phyloP scores from a whole-genome alignment of 2,888 invertebrate species.

The Pammene aurita region DNA sequence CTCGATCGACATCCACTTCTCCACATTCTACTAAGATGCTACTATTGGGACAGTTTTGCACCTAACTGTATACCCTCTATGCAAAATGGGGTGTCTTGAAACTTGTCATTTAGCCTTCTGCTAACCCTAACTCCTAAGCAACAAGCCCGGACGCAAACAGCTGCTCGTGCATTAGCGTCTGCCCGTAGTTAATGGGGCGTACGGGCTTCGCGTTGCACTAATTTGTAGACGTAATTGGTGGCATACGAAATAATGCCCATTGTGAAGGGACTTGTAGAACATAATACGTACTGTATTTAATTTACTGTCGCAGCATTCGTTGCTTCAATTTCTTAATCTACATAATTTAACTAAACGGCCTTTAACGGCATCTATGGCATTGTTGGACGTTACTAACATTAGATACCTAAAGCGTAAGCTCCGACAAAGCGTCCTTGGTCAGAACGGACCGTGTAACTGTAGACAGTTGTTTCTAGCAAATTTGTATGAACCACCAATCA shows the following conservation, averaged over 20 bases:
- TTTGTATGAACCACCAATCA: too few species aligned
- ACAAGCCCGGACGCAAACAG: constrained; percentile 20
- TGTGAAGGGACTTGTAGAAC: constrained; percentile 9
- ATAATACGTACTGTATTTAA: not conserved
- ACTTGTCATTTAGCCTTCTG: not conserved
- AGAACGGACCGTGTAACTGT: too few species aligned
- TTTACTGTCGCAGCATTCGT: not conserved
- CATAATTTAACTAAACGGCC: not conserved
- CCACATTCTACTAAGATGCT: too few species aligned
- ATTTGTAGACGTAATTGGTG: constrained; percentile 29
- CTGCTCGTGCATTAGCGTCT: constrained; percentile 23
- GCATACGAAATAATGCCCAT: constrained; percentile 27
- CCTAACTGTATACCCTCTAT: not conserved
- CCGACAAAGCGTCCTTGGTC: too few species aligned
- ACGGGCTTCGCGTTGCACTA: constrained; percentile 30
- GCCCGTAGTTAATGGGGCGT: constrained; percentile 25
- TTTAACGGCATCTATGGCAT: not conserved
- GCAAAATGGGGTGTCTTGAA: not conserved
- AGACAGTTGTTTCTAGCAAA: too few species aligned
- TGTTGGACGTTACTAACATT: not conserved
- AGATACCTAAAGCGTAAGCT: too few species aligned
- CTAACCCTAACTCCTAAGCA: constrained; percentile 17
- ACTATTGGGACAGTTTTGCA: too few species aligned
- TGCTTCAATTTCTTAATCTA: not conserved
- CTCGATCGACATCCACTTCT: too few species aligned